A percentile compares a stretch with the other conserved stretches of the same genome.
These are phyloP conservation scores for Hydractinia echinata DNA, from an alignment of 30 jellyfish, hydroid and myxozoan species.

Conservation along the genomic window DNA sequence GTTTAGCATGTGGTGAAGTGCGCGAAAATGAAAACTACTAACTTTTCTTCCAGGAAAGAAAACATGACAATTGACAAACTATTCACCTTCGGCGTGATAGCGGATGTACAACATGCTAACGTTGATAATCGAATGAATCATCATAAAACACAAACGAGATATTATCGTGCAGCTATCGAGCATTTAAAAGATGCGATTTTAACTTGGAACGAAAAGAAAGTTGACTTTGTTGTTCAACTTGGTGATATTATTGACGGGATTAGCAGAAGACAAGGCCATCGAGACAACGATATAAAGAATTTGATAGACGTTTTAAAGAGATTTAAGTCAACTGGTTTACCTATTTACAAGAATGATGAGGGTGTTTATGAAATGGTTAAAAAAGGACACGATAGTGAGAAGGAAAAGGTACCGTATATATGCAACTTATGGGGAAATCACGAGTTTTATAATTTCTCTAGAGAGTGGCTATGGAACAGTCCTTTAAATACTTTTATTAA, in stretches of 20 bases:
- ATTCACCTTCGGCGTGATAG: constrained; percentile 59
- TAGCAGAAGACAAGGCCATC: constrained; percentile 31
- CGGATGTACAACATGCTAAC: constrained; percentile 83
- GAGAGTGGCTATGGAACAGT: constrained; percentile 53
- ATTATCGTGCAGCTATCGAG: constrained; percentile 57
- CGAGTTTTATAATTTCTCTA: constrained; percentile 76
- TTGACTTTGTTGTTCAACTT: constrained; percentile 73
- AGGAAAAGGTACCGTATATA: constrained; percentile 31
- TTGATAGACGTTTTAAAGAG: constrained; percentile 28
- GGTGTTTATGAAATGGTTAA: neutral
- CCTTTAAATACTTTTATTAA: constrained; percentile 51
- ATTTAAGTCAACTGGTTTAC: constrained; percentile 33
- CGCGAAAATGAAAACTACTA: too few relatives aligned
- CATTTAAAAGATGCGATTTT: constrained; percentile 54
- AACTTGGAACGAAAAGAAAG: constrained; percentile 47
- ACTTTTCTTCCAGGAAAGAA: too few relatives aligned
- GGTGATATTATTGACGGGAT: constrained; percentile 84
- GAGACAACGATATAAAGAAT: constrained; percentile 37
- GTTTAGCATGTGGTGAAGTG: too few relatives aligned
- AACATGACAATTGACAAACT: neutral
- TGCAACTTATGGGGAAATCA: constrained; percentile 97
- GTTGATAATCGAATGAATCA: constrained; percentile 52
- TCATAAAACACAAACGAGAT: constrained; percentile 50
- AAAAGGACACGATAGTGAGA: neutral
- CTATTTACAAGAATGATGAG: constrained; percentile 15